Evolutionary conservation across 2,888 invertebrate species (phyloP).

Genomic region (Taphrorychus bicolor): DNA sequence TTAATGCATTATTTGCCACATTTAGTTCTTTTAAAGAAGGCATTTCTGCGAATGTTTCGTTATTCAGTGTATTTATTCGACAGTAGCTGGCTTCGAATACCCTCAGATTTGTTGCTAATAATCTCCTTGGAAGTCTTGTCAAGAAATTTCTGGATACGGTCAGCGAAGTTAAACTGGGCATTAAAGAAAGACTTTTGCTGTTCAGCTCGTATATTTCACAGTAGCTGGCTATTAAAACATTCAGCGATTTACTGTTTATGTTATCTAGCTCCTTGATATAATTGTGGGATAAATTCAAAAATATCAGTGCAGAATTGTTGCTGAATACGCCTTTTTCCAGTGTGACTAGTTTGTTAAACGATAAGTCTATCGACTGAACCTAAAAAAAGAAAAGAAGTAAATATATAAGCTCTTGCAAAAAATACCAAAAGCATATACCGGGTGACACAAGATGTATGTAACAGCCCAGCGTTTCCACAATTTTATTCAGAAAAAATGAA

Average conservation of each 20-base stretch:
- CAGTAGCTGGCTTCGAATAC: slow-evolving; percentile 68
- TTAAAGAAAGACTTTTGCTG: slow-evolving; percentile 64
- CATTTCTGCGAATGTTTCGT: slow-evolving; percentile 69
- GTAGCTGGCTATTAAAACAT: slow-evolving; percentile 68
- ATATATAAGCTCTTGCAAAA: too few species aligned
- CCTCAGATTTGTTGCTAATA: slow-evolving; percentile 68
- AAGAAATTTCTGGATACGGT: slow-evolving; percentile 74
- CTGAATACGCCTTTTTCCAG: slow-evolving; percentile 68
- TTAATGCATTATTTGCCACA: slow-evolving; percentile 76
- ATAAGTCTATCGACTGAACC: slow-evolving; percentile 66
- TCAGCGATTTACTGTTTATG: slow-evolving; percentile 66
- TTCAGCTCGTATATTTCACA: slow-evolving; percentile 70
- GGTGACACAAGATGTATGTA: too few species aligned
- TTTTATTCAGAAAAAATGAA: too few species aligned
- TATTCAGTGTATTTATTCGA: slow-evolving; percentile 68
- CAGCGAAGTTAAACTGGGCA: slow-evolving; percentile 67
- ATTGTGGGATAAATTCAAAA: slow-evolving; percentile 71
- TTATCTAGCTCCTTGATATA: slow-evolving; percentile 67
- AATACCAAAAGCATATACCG: too few species aligned
- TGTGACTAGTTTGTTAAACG: slow-evolving; percentile 70
- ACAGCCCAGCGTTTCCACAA: too few species aligned
- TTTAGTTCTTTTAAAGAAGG: slow-evolving; percentile 68
- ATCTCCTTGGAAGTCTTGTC: slow-evolving; percentile 66
- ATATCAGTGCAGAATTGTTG: slow-evolving; percentile 66
- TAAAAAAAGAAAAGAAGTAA: too few species aligned